A percentile compares a stretch with the other conserved stretches of the same genome.
Conservation (phyloP, 2,888 invertebrate genomes). For the Choreutis nemorana region DNA sequence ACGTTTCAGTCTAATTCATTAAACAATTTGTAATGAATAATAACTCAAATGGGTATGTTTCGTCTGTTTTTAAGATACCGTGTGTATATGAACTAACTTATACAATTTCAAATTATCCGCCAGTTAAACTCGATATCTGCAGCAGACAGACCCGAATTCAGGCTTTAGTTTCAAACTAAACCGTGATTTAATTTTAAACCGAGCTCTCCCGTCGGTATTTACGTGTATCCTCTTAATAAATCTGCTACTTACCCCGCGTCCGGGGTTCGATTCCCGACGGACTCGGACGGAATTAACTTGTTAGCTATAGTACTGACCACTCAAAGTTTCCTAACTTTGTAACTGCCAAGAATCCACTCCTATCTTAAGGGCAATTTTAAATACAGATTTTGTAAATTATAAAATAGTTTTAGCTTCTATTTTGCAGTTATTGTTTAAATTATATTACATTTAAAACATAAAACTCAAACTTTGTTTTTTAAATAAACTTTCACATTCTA, state of each 20-base stretch:
- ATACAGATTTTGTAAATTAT: too few relatives aligned
- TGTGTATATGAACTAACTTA: slow-evolving; percentile 1
- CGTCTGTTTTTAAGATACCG: too few relatives aligned
- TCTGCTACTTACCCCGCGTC: slow-evolving; percentile 46
- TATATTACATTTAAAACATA: too few relatives aligned
- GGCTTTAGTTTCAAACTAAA: slow-evolving; percentile 46
- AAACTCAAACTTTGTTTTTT: too few relatives aligned
- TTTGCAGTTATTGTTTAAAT: too few relatives aligned
- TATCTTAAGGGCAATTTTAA: slow-evolving; percentile 8
- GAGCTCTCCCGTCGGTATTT: slow-evolving; percentile 28
- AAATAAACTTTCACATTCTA: too few relatives aligned
- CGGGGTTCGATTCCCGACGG: slow-evolving; percentile 55
- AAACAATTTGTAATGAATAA: too few relatives aligned
- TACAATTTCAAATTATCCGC: slow-evolving; percentile 9
- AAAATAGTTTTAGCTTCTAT: too few relatives aligned
- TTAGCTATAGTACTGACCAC: slow-evolving; percentile 42
- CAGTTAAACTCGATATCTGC: slow-evolving; percentile 29
- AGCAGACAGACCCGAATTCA: slow-evolving; percentile 34
- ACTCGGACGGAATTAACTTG: slow-evolving; percentile 41
- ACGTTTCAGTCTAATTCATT: too few relatives aligned
- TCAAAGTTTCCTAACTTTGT: slow-evolving; percentile 33
- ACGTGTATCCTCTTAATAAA: slow-evolving; percentile 57
- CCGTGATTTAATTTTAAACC: slow-evolving; percentile 57
- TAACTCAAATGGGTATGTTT: too few relatives aligned
- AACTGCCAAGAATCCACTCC: slow-evolving; percentile 31